Conservation (phyloP, 1,140 invertebrate genomes). For the Pissodes strobi region DNA sequence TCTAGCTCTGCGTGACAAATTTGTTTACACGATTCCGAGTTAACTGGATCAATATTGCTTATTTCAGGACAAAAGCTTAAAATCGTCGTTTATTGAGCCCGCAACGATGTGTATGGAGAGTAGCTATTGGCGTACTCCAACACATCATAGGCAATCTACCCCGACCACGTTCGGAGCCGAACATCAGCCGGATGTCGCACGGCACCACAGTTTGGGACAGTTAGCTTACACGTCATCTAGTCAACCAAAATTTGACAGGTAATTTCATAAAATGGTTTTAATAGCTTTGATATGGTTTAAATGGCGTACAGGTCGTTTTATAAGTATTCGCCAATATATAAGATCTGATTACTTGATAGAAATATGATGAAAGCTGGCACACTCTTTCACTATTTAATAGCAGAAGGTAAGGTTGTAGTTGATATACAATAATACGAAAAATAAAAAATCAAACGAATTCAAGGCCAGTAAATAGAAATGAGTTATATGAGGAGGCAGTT, state of each 20-base stretch:
- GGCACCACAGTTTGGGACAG: slow-evolving; percentile 55
- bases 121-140: slow-evolving; percentile 54
- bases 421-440: too few species aligned
- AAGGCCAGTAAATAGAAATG: too few species aligned
- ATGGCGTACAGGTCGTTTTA: too few species aligned
- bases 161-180: slow-evolving; percentile 53
- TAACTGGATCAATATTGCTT: not conserved
- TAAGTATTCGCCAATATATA: too few species aligned
- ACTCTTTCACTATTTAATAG: too few species aligned
- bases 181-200: slow-evolving; percentile 53
- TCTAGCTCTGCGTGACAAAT: not conserved
- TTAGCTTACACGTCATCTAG: slow-evolving; percentile 48
- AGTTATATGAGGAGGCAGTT: too few species aligned
- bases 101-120: slow-evolving; percentile 55
- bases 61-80: slow-evolving; percentile 52
- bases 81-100: slow-evolving; percentile 54
- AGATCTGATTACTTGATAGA: too few species aligned
- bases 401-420: too few species aligned
- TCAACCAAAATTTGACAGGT: slow-evolving; percentile 56
- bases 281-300: too few species aligned
- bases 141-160: slow-evolving; percentile 54
- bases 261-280: too few species aligned
- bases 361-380: too few species aligned
- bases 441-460: too few species aligned
- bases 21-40: not conserved